Percentiles rank a stretch among this genome's conserved stretches.
phyloP scores from a whole-genome alignment of 2,888 invertebrate species.

The Sarcophaga caerulescens region DNA sequence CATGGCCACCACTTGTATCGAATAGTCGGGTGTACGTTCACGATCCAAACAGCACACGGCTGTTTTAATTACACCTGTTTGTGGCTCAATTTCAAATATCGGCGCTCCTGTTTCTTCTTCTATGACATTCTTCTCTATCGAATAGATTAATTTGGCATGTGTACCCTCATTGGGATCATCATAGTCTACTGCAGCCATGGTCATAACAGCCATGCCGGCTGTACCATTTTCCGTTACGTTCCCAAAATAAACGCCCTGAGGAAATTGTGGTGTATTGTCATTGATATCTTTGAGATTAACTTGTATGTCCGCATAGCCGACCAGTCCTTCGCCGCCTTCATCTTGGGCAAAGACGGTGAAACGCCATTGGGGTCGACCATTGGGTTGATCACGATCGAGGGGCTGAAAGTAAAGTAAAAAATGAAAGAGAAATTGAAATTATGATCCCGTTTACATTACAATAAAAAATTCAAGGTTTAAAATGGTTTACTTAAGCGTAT shows the following conservation, averaged over 20 bases:
- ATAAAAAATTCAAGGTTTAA: too few species aligned
- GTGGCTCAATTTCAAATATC: slow-evolving; percentile 97
- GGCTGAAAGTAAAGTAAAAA: slow-evolving; percentile 84
- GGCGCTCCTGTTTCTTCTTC: slow-evolving; percentile 97
- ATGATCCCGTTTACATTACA: too few species aligned
- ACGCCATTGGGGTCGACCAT: slow-evolving; percentile 96
- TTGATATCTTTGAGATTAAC: slow-evolving; percentile 98
- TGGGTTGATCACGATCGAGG: slow-evolving; percentile 97
- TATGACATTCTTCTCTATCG: slow-evolving; percentile 97
- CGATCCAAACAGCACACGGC: slow-evolving; percentile 96
- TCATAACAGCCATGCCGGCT: slow-evolving; percentile 98
- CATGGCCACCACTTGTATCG: slow-evolving; percentile 97
- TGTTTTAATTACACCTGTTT: slow-evolving; percentile 96
- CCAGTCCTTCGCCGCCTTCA: slow-evolving; percentile 96
- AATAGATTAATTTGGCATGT: slow-evolving; percentile 96
- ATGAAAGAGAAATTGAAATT: not conserved
- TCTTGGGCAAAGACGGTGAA: slow-evolving; percentile 98
- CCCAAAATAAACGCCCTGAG: slow-evolving; percentile 94
- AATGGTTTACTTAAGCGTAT: too few species aligned
- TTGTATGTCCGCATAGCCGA: slow-evolving; percentile 98
- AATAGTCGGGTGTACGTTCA: slow-evolving; percentile 96
- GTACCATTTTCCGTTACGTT: slow-evolving; percentile 98
- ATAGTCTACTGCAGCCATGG: slow-evolving; percentile 98
- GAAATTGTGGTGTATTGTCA: slow-evolving; percentile 97
- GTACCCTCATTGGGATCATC: slow-evolving; percentile 97